These are phyloP conservation scores for Tenthredo livida DNA, from an alignment of 2,888 invertebrate species.

Conservation along the genomic window DNA sequence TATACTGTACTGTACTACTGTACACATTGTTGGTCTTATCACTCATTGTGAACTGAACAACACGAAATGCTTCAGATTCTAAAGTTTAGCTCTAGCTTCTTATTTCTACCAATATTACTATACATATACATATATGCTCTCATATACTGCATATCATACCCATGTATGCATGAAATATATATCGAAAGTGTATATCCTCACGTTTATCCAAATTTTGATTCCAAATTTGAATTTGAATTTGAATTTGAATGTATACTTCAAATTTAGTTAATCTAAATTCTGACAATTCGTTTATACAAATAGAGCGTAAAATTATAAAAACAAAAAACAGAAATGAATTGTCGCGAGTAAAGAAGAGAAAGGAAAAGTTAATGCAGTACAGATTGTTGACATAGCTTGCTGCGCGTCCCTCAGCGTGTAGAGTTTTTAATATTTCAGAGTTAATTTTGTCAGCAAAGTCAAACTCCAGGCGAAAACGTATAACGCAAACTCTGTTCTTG, in stretches of 20 bases:
- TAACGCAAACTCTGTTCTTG: neutral
- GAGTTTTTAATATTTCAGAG: constrained; percentile 19
- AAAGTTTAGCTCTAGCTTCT: neutral
- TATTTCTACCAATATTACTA: neutral
- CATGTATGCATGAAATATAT: neutral
- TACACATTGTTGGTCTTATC: constrained; percentile 29
- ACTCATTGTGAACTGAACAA: neutral
- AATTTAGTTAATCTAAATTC: neutral
- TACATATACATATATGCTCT: neutral
- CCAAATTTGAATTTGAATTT: constrained; percentile 9
- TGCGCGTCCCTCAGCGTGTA: neutral
- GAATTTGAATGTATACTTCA: neutral
- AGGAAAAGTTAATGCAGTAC: neutral
- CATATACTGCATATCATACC: neutral
- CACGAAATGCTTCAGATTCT: neutral
- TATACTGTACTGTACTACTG: too few species aligned
- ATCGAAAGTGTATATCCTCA: neutral
- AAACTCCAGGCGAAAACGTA: neutral
- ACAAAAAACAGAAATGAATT: too few species aligned
- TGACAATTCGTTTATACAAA: neutral
- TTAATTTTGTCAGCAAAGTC: constrained; percentile 24
- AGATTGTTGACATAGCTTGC: neutral
- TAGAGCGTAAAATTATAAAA: neutral
- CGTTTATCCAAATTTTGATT: too few species aligned
- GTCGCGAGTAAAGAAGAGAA: too few species aligned